Percentiles rank a stretch among this genome's conserved stretches.
These are phyloP conservation scores for Tor tambroides DNA, from an alignment of 2,113 vertebrate species.

Conservation along the genomic window DNA sequence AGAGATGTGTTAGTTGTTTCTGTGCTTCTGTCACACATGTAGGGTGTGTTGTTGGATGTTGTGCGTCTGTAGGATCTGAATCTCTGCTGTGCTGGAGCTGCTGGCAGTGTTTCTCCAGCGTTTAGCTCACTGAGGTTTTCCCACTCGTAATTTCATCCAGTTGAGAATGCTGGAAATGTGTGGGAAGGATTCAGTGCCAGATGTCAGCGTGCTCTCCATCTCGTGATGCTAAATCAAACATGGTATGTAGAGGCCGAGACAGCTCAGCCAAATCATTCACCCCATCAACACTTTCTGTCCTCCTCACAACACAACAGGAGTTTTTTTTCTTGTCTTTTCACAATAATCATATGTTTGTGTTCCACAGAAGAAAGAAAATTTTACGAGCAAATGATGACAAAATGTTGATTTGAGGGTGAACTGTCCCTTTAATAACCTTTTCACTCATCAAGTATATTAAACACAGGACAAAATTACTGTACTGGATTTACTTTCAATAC, in stretches of 20 bases:
- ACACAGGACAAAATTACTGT: no score
- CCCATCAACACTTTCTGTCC: not conserved
- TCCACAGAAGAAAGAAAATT: not conserved
- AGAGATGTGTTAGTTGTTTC: not conserved
- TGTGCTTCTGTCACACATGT: not conserved
- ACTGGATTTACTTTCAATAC: no score
- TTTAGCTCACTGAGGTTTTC: constrained; percentile 53
- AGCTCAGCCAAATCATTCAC: no score
- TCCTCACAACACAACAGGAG: not conserved
- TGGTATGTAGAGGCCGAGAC: not conserved
- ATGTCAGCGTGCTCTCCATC: not conserved
- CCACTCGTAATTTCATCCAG: constrained; percentile 44
- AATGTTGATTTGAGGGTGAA: not conserved
- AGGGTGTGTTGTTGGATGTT: not conserved
- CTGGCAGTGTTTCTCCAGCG: constrained; percentile 18
- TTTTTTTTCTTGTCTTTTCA: not conserved
- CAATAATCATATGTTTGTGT: not conserved
- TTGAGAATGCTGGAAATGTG: constrained; percentile 52
- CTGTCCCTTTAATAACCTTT: not conserved
- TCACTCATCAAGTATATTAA: not conserved
- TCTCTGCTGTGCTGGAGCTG: constrained; percentile 7
- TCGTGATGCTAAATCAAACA: not conserved
- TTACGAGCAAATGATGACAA: not conserved
- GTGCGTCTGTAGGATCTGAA: not conserved
- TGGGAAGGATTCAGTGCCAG: constrained; percentile 29